Percentiles rank a stretch among this genome's conserved stretches.
Evolutionary conservation across 92 coral and sea anemone genomes (phyloP).

Genomic region (Epizoanthus ramosus): DNA sequence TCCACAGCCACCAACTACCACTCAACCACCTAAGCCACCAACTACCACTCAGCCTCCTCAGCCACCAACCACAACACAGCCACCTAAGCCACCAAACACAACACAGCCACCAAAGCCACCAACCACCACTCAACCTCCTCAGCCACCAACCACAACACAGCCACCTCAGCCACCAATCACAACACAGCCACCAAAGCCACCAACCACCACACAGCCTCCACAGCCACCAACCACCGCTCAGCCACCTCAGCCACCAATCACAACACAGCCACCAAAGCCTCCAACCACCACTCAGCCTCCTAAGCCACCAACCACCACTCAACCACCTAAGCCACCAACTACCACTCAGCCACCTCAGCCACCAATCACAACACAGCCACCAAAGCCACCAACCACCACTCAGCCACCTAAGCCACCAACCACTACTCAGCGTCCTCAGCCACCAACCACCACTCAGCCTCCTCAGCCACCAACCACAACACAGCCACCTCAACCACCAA

Average conservation of each 20-base stretch:
- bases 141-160: conserved; percentile 24
- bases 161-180: conserved; percentile 17
- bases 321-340: background rate
- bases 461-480: conserved; percentile 7
- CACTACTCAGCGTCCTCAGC: background rate
- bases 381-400: conserved; percentile 7
- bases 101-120: conserved; percentile 15
- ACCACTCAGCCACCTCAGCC: conserved; percentile 5
- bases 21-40: background rate
- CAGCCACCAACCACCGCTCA: conserved; percentile 8
- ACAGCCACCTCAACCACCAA: background rate
- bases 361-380: background rate
- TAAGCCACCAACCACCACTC: background rate
- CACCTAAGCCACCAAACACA: conserved; percentile 26
- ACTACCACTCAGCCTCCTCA: background rate
- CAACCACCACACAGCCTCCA: background rate
- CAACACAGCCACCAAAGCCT: conserved; percentile 11
- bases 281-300: conserved; percentile 3
- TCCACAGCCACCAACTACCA: conserved; percentile 10
- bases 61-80: conserved; percentile 39
- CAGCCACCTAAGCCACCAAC: background rate
- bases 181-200: background rate
- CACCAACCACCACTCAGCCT: background rate
- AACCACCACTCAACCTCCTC: background rate
- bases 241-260: conserved; percentile 17